Evolutionary conservation across 2,888 invertebrate genomes (phyloP), one percentile per base, ranked within the genome.

Genomic region (Pyrochroa serraticornis): DNA sequence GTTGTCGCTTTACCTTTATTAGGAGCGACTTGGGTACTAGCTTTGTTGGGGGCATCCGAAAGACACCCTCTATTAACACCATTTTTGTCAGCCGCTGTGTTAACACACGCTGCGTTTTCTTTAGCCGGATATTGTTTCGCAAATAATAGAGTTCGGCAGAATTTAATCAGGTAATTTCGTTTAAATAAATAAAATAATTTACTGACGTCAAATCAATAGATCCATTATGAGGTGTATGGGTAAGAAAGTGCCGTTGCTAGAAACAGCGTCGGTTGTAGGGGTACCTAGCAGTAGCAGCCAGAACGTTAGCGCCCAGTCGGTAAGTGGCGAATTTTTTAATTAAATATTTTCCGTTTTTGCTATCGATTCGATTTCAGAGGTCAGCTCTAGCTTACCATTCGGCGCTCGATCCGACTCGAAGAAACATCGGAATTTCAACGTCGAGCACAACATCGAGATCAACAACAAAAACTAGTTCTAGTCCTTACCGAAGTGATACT

Each of bases 391-490:
- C 93, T 1, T 93, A 93, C 74, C 89, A 91, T 73, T 85, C 87
- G 35, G 85, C 86, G 43, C 75, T 85, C 66, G 85, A 87, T 61
- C 84, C 87, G 22, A 82, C 84, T 35, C 79, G 89, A 65, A 81
- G 92, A 43, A 91, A 93, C 76, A 89, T 95, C 61, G 97, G 96
- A 32, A 95, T 97, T 68, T 95, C 96, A 7, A 94, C 95, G 0
- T 95, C 95, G 0, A 95, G 95, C 58, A 97, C 96, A 0, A 97
- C 97, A 0, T 95, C 95, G 1, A 83, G 95, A 63, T 95, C 95
- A 31, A 96, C 96, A 0, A 95, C 93, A 44, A 97, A 96, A 79
- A 96, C 96, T 8, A 92, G 93, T 70, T 94, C 95, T 30, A 94
- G 95, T 77, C 94, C 95, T 7, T 96, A 95, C 75, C 85, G 90